Evolutionary conservation across 1,140 invertebrate genomes (phyloP), one percentile per base, ranked within the genome.

Genomic region (Brachionus rotundiformis): DNA sequence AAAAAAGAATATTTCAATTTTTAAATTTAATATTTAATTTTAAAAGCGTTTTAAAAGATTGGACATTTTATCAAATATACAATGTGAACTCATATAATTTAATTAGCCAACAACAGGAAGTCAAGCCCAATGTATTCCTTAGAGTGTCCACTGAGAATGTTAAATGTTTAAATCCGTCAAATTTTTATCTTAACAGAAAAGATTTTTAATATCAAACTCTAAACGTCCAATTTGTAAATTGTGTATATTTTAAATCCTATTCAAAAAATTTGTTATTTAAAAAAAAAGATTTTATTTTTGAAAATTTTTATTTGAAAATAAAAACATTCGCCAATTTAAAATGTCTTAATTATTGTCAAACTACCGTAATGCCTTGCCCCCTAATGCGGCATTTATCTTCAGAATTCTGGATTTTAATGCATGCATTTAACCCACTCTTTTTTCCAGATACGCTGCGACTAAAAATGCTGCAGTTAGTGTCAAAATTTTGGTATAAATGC

Each of bases 1-100:
- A 1, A 16, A 71, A 71, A 6, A 41, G 4, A 41, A 41, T 41
- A 41, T 41, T 11, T 41, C 10, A 0, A 0, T 19, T 39, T 39
- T 16, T 1, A 6, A 71, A 23, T n/a, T 39, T 7, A 10, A 19
- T 36, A 16, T 71, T 39, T 6, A 31, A 36, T 71, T 36, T 71
- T 36, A n/a, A 1, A 16, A 71, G 65, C 25, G 68, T 73, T 3
- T 11, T 73, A 7, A 0, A 19, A 27, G n/a, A 16, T 27, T 73
- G 19, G 39, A 73, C 68, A 19, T 31, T 73, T 25, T 73, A 44
- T 73, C 68, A 73, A 73, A 73, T 73, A 31, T 44, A 44, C 41
- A 39, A 73, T 13, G 13, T 41, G 6, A 44, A 41, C 36, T 41
- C 68, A 27, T 25, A 19, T 10, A 23, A 25, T 73, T 25, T 44